Base-by-base conservation (phyloP, 30 jellyfish, hydroid and myxozoan species). In the Aurelia coerulea region DNA sequence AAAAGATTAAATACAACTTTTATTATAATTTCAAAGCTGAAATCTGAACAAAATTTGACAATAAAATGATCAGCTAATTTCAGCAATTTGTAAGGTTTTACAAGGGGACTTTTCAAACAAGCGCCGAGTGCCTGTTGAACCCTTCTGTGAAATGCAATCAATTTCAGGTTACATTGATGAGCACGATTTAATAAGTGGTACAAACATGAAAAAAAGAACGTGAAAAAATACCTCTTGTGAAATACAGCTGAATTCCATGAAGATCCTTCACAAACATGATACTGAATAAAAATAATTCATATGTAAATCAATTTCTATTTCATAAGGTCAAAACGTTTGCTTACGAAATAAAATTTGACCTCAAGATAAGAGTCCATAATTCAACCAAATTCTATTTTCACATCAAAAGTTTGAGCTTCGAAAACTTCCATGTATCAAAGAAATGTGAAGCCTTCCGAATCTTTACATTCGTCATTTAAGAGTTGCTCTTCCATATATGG, bases 191-290 rank as follows among this genome's bases (percentile, higher is more conserved):
- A 16, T 18, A 66, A 3, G 78, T n/a, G 17, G 49, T 37, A 0
- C 51, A 39, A 39, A 39, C 51, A 37, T 13, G 41, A 15, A 73
- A 68, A 8, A 5, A 13, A 19, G 13, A 31, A 49, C 51, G 8
- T 15, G 17, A 23, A 76, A 5, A 66, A 79, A 33, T 16, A 82
- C 91, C 91, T 70, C 37, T 82, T 82, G 79, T 56, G 85, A 6
- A 82, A 73, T 15, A 76, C 85, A 53, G 56, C 34, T 8, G 85
- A 46, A 11, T 51, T 39, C 87, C 93, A 84, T 16, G 87, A 29
- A 62, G 84, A 84, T 58, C 87, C 76, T 64, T 84, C 93, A 13
- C 68, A 35, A 13, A 84, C 86, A 51, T 70, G 79, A 52, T 84
- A 84, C 93, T 84, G 51, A 37, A 73, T 35, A 39, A n/a, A 23